Conservation (phyloP, 2,888 invertebrate genomes). For the Xestobium rufovillosum region DNA sequence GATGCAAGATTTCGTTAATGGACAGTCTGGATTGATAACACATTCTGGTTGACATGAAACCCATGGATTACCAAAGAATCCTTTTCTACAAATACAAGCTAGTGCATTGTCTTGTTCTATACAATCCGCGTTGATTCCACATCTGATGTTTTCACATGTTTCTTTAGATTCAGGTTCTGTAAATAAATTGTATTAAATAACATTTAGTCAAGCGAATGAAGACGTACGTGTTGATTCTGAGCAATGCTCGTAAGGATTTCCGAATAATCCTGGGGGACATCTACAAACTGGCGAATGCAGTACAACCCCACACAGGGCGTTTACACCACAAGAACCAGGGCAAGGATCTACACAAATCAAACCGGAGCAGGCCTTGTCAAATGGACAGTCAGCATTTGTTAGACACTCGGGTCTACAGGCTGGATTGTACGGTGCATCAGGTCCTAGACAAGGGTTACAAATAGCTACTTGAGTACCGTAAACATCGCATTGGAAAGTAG, state of each 20-base stretch:
- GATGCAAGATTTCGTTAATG: slow-evolving; percentile 61
- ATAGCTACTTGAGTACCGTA: slow-evolving; percentile 70
- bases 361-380: slow-evolving; percentile 66
- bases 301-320: slow-evolving; percentile 62
- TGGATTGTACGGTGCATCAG: slow-evolving; percentile 60
- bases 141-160: slow-evolving; percentile 62
- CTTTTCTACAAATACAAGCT: slow-evolving; percentile 63
- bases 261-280: slow-evolving; percentile 59
- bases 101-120: slow-evolving; percentile 56
- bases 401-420: slow-evolving; percentile 78
- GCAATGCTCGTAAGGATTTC: slow-evolving; percentile 74
- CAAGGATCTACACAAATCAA: slow-evolving; percentile 72
- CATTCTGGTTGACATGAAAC: slow-evolving; percentile 73
- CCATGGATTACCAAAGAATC: slow-evolving; percentile 74
- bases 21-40: slow-evolving; percentile 73
- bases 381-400: slow-evolving; percentile 70
- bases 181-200: slow-evolving; percentile 18
- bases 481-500: slow-evolving; percentile 58
- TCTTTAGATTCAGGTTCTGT: slow-evolving; percentile 39
- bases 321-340: slow-evolving; percentile 69
- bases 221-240: slow-evolving; percentile 51
- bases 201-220: slow-evolving; percentile 4
- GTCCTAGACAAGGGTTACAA: slow-evolving; percentile 68
- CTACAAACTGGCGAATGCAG: slow-evolving; percentile 67
- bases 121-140: slow-evolving; percentile 69